phyloP scores from a whole-genome alignment of 2,797 vertebrate species.

The Tenualosa ilisha region DNA sequence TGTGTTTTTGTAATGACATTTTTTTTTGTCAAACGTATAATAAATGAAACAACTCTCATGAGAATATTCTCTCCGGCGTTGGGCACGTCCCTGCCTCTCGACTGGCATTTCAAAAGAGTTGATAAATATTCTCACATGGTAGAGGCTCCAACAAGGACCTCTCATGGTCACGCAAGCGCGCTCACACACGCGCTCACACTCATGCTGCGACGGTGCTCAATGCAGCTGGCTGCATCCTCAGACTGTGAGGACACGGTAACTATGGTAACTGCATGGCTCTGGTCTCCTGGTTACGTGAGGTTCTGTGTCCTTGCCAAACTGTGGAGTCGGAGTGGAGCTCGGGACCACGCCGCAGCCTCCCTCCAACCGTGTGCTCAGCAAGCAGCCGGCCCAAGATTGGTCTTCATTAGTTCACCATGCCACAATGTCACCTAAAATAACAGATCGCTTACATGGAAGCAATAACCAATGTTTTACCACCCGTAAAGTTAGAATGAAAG shows the following conservation, averaged over 20 bases:
- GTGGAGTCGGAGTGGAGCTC: not conserved
- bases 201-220: slow-evolving; percentile 17
- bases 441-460: not conserved
- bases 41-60: slow-evolving; percentile 58
- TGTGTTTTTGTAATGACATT: slow-evolving; percentile 30
- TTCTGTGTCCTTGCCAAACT: slow-evolving; percentile 20
- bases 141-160: slow-evolving; percentile 12
- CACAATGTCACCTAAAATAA: not conserved
- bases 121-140: not conserved
- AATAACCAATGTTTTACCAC: not conserved
- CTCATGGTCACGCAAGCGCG: slow-evolving; percentile 22
- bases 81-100: not conserved
- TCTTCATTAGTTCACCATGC: not conserved
- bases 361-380: not conserved
- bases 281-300: slow-evolving; percentile 21
- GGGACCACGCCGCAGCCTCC: not conserved
- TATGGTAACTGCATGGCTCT: slow-evolving; percentile 41
- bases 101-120: slow-evolving; percentile 26
- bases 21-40: slow-evolving; percentile 53
- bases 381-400: not conserved
- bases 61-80: slow-evolving; percentile 49
- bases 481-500: not conserved
- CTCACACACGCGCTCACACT: slow-evolving; percentile 34
- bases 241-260: slow-evolving; percentile 37
- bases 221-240: slow-evolving; percentile 41